phyloP scores from a whole-genome alignment of 2,113 vertebrate genomes.

The Plecotus auritus region DNA sequence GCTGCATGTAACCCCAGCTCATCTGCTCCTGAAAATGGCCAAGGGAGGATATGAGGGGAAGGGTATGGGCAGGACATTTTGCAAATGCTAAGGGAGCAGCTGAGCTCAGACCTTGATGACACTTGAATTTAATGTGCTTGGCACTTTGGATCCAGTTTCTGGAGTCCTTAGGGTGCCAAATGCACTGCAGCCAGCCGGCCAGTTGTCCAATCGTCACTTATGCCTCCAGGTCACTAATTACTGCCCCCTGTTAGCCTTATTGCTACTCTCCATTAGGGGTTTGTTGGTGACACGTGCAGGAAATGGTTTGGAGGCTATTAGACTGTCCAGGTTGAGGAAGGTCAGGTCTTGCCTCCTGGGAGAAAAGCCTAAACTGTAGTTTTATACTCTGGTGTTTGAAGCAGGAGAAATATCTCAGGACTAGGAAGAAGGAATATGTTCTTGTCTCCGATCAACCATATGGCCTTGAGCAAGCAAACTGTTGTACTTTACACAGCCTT shows the following conservation, averaged over 20 bases:
- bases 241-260: slow-evolving; percentile 25
- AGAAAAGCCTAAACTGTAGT: slow-evolving; percentile 4
- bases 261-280: slow-evolving; percentile 48
- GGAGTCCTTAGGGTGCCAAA: slow-evolving; percentile 60
- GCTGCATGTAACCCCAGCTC: slow-evolving; percentile 55
- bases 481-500: background rate
- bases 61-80: slow-evolving; percentile 36
- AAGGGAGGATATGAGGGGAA: background rate
- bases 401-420: background rate
- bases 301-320: slow-evolving; percentile 67
- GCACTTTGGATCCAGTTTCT: slow-evolving; percentile 19
- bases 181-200: slow-evolving; percentile 9
- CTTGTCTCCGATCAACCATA: background rate
- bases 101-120: slow-evolving; percentile 53
- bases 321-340: slow-evolving; percentile 37
- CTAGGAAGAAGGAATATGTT: background rate
- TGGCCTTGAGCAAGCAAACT: background rate
- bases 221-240: slow-evolving; percentile 54
- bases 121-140: slow-evolving; percentile 51
- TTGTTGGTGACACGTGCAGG: slow-evolving; percentile 13
- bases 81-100: slow-evolving; percentile 60
- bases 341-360: slow-evolving; percentile 54
- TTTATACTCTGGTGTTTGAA: background rate
- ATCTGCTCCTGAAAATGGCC: slow-evolving; percentile 59
- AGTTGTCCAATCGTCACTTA: slow-evolving; percentile 54